Conservation (phyloP, 2,113 vertebrate genomes). For the Misgurnus anguillicaudatus region DNA sequence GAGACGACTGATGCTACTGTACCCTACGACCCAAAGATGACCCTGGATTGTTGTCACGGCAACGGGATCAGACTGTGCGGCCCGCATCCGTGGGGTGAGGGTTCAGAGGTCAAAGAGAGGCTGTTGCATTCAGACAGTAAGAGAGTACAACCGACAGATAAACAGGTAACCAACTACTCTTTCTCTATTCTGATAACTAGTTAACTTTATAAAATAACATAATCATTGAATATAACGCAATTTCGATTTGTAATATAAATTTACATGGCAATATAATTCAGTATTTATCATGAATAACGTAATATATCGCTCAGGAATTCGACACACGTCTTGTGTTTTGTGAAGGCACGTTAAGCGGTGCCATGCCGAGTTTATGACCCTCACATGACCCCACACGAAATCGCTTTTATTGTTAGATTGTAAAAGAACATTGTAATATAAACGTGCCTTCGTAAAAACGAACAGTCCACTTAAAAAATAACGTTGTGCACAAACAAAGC, state of each 20-base stretch:
- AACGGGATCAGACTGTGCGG: constrained; percentile 60
- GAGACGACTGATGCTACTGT: constrained; percentile 5
- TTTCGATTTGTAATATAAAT: background rate
- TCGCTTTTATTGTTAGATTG: constrained; percentile 71
- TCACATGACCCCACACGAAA: constrained; percentile 84
- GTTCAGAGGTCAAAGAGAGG: constrained; percentile 53
- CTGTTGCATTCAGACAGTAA: background rate
- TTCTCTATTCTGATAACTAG: constrained; percentile 18
- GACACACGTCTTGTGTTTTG: background rate
- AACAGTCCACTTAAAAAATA: constrained; percentile 32
- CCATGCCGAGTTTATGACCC: constrained; percentile 81
- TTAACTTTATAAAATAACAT: background rate
- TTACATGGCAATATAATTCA: background rate
- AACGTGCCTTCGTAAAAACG: background rate
- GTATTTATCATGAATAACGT: background rate
- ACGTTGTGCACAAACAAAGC: background rate
- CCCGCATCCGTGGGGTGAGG: constrained; percentile 64
- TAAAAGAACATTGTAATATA: constrained; percentile 48
- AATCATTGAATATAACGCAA: background rate
- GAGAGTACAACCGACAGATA: constrained; percentile 48
- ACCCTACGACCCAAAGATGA: constrained; percentile 62
- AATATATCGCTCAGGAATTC: background rate
- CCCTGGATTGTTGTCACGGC: constrained; percentile 61
- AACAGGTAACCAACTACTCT: constrained; percentile 22
- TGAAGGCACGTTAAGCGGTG: constrained; percentile 8